phyloP scores from a whole-genome alignment of 2,113 vertebrate genomes.

The Corythornis vintsioides region DNA sequence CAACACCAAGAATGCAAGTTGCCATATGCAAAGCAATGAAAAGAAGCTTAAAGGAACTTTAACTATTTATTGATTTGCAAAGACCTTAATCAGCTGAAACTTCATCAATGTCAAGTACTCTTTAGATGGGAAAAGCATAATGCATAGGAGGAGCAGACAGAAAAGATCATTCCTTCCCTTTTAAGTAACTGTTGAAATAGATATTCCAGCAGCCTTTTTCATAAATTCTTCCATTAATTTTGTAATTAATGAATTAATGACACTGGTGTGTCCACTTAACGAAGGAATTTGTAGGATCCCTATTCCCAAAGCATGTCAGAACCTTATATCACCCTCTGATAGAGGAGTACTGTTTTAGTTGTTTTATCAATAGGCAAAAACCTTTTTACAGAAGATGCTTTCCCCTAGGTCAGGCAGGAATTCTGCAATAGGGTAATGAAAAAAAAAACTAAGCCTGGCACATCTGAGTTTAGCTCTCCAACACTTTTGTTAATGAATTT shows the following conservation, averaged over 20 bases:
- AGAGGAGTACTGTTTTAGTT: background rate
- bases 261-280: background rate
- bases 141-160: background rate
- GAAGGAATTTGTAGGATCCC: background rate
- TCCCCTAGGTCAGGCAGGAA: background rate
- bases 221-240: slow-evolving; percentile 23
- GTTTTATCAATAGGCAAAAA: background rate
- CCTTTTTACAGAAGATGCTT: background rate
- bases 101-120: background rate
- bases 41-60: background rate
- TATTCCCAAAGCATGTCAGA: background rate
- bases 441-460: background rate
- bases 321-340: background rate
- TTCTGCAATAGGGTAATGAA: background rate
- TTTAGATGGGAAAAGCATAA: background rate
- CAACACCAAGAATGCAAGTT: background rate
- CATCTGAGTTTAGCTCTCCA: background rate
- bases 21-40: background rate
- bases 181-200: background rate
- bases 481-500: background rate
- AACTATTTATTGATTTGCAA: background rate
- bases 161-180: background rate
- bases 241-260: background rate
- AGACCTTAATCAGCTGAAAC: background rate
- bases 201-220: background rate